Conservation (phyloP, 2,797 vertebrate genomes). For the Tenualosa thibaudeaui region DNA sequence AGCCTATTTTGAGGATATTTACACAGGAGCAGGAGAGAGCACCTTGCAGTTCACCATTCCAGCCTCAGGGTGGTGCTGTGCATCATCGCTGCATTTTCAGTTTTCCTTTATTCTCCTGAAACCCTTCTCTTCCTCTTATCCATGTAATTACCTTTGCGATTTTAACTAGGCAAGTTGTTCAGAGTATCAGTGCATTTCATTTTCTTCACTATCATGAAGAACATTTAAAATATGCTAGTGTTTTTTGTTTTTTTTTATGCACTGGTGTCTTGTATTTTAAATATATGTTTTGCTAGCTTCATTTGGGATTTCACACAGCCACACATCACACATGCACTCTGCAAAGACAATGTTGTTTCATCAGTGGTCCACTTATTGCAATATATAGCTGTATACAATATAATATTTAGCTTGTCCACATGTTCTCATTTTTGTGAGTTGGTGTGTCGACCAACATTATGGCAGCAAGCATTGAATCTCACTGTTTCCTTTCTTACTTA, state of each 20-base stretch:
- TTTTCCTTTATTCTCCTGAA: not conserved
- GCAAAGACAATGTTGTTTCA: not conserved
- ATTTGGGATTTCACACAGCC: constrained; percentile 15
- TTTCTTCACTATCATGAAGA: constrained; percentile 22
- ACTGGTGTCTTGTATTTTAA: constrained; percentile 15
- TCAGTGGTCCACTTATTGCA: not conserved
- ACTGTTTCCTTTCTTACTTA: not conserved
- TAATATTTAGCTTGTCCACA: not conserved
- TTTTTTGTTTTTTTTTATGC: constrained; percentile 9
- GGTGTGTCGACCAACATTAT: not conserved
- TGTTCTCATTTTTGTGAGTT: not conserved
- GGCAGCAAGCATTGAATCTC: not conserved
- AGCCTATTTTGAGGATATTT: not conserved
- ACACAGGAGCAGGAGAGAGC: not conserved
- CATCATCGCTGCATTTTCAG: constrained; percentile 28
- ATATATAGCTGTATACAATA: not conserved
- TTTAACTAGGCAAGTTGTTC: not conserved
- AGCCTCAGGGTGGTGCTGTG: constrained; percentile 44
- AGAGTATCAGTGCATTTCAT: constrained; percentile 31
- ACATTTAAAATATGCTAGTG: constrained; percentile 25
- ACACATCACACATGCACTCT: constrained; percentile 7
- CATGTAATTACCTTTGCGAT: not conserved
- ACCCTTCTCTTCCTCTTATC: not conserved
- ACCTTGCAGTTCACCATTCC: constrained; percentile 30
- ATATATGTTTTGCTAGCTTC: constrained; percentile 10